These are phyloP conservation scores for Hemiprocne comata DNA, from an alignment of 2,113 vertebrate species.

Conservation along the genomic window DNA sequence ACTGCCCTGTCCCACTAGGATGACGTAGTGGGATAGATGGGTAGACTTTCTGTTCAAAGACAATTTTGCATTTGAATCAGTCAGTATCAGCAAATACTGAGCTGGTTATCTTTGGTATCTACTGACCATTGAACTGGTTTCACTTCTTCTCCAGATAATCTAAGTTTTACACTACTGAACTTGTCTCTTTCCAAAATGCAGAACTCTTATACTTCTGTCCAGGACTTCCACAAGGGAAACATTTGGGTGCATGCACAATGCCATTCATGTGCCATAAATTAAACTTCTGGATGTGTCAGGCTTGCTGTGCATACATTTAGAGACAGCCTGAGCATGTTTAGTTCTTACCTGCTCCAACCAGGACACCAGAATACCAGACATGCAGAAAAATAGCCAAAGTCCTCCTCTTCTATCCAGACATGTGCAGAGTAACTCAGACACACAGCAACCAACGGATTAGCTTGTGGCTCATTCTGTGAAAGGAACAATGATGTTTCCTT, in stretches of 20 bases:
- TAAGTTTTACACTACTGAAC: neutral
- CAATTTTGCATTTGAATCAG: neutral
- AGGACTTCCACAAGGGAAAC: neutral
- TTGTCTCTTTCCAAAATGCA: neutral
- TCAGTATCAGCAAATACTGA: neutral
- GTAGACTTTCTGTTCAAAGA: neutral
- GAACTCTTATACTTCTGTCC: neutral
- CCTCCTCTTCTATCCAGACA: neutral
- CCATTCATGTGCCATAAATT: neutral
- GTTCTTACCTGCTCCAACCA: neutral
- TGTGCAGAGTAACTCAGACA: neutral
- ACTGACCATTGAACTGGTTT: neutral
- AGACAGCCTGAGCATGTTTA: neutral
- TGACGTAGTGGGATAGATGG: neutral
- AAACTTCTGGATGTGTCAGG: neutral
- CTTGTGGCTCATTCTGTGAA: neutral
- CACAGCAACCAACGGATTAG: neutral
- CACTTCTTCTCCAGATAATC: neutral
- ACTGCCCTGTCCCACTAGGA: neutral
- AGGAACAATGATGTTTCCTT: neutral
- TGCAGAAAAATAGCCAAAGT: neutral
- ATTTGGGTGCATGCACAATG: neutral
- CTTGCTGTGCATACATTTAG: neutral
- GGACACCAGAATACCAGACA: neutral
- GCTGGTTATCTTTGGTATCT: neutral